Conservation (phyloP, 2,888 invertebrate genomes). For the Tenthredo amoena region DNA sequence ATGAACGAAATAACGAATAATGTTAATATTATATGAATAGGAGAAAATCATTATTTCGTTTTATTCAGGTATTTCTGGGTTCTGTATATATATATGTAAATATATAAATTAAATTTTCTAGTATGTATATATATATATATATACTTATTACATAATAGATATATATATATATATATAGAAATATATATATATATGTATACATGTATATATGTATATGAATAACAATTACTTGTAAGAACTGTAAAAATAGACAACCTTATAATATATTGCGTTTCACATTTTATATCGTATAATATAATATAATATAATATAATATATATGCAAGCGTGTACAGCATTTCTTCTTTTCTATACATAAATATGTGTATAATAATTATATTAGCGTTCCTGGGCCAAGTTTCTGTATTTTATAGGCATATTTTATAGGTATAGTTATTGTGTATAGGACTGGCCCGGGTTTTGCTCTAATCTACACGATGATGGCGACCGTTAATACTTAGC, state of each 20-base stretch:
- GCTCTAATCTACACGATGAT: background rate
- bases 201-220: conserved; percentile 16
- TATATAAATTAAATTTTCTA: conserved; percentile 50
- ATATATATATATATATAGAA: background rate
- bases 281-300: background rate
- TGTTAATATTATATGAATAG: background rate
- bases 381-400: conserved; percentile 1
- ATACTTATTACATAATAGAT: conserved; percentile 10
- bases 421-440: background rate
- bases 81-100: conserved; percentile 33
- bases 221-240: conserved; percentile 43
- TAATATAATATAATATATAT: conserved; percentile 16
- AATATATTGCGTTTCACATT: conserved; percentile 23
- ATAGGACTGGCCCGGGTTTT: conserved; percentile 16
- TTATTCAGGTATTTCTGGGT: conserved; percentile 30
- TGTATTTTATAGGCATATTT: conserved; percentile 5
- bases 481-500: conserved; percentile 21
- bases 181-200: background rate
- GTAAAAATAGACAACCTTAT: conserved; percentile 47
- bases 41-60: conserved; percentile 31
- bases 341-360: background rate
- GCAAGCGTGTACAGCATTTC: conserved; percentile 45
- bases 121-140: conserved; percentile 25
- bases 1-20: background rate
- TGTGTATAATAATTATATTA: background rate